Percentiles rank a stretch among this genome's conserved stretches.
Conservation (phyloP, 2,888 invertebrate genomes). For the Schizaphis graminum region DNA sequence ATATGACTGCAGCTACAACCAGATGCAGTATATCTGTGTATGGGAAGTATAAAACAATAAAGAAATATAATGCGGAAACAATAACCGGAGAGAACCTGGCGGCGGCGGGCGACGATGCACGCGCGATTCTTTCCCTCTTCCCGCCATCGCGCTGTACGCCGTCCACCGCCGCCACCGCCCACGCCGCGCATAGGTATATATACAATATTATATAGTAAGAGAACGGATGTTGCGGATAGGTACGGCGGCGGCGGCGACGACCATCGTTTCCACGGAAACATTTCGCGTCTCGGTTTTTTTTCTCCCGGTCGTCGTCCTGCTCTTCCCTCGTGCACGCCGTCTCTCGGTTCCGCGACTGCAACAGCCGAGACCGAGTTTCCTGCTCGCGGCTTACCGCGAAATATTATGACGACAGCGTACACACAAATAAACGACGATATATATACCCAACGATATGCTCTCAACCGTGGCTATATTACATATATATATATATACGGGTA, state of each 20-base stretch:
- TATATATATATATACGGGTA: not conserved
- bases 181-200: not conserved
- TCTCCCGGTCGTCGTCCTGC: not conserved
- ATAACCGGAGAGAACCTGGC: not conserved
- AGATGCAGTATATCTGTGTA: not conserved
- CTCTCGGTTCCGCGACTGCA: not conserved
- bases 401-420: not conserved
- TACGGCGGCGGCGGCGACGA: not conserved
- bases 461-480: not conserved
- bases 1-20: not conserved
- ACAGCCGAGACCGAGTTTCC: not conserved
- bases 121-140: not conserved
- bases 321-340: not conserved
- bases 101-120: not conserved
- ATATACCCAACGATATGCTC: not conserved
- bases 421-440: not conserved
- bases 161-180: not conserved
- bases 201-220: not conserved
- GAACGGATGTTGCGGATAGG: not conserved
- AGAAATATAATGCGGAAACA: not conserved
- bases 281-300: conserved; percentile 32
- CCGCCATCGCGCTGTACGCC: not conserved
- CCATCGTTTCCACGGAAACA: conserved; percentile 54
- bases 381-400: not conserved
- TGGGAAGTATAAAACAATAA: not conserved